phyloP scores from a whole-genome alignment of 2,113 vertebrate species.

The Melanerpes aurifrons region DNA sequence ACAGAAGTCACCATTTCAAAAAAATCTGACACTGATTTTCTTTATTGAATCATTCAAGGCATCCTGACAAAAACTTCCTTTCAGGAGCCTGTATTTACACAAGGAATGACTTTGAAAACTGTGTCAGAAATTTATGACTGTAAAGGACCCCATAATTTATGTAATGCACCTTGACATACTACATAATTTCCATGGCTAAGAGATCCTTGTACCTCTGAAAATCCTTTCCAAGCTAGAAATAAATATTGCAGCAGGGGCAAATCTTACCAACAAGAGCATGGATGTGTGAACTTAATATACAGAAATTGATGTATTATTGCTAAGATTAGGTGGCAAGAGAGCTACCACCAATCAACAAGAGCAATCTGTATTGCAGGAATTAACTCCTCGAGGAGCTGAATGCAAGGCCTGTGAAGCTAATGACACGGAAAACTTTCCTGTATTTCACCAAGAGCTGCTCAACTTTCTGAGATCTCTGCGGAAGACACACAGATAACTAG shows the following conservation, averaged over 20 bases:
- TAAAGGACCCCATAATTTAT: background rate
- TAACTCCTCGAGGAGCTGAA: accelerated
- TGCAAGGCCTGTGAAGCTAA: slow-evolving; percentile 37
- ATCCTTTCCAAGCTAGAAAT: background rate
- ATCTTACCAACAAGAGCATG: background rate
- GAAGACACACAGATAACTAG: slow-evolving; percentile 63
- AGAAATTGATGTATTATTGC: background rate
- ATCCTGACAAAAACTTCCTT: background rate
- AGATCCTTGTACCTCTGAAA: background rate
- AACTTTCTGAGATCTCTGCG: slow-evolving; percentile 10
- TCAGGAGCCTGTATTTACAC: background rate
- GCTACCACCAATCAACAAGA: background rate
- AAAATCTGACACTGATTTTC: background rate
- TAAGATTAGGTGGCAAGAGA: background rate
- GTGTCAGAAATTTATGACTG: background rate
- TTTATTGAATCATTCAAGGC: background rate
- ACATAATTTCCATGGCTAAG: background rate
- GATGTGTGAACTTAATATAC: background rate
- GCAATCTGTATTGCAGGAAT: slow-evolving; percentile 34
- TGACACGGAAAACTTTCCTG: background rate
- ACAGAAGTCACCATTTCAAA: background rate
- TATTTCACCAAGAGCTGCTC: background rate
- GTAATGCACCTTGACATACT: background rate
- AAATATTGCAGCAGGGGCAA: background rate
- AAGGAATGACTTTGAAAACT: background rate